A percentile compares a stretch with the other conserved stretches of the same genome.
Evolutionary conservation across 2,113 vertebrate genomes (phyloP).

Genomic region (Calypte anna): DNA sequence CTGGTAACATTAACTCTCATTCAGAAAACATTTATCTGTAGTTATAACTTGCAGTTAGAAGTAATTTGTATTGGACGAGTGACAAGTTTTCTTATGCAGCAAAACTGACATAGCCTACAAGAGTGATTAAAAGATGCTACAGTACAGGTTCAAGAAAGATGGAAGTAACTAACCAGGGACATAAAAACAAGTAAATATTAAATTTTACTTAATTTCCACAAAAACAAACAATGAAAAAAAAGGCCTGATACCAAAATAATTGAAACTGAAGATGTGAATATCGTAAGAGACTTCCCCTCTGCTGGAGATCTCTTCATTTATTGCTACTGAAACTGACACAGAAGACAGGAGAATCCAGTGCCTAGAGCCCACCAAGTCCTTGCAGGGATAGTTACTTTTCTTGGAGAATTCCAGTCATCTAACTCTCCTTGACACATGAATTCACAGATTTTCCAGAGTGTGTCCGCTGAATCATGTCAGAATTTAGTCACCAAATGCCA

Average conservation of each 20-base stretch:
- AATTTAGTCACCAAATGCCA: neutral
- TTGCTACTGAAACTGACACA: neutral
- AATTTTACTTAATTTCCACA: neutral
- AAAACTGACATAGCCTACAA: neutral
- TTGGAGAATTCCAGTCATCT: neutral
- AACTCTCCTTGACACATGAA: neutral
- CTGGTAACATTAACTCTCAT: neutral
- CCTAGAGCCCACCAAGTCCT: neutral
- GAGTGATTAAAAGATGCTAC: neutral
- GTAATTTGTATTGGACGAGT: neutral
- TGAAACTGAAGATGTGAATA: too few species aligned
- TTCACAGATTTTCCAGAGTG: conserved; percentile 7
- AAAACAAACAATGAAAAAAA: neutral
- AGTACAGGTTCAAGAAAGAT: neutral
- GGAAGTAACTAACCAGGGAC: neutral
- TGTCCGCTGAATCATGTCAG: neutral
- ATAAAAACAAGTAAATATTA: neutral
- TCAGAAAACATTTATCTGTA: too few species aligned
- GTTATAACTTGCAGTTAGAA: neutral
- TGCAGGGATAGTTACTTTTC: neutral
- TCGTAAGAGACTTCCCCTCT: neutral
- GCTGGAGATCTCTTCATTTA: neutral
- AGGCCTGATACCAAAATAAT: too few species aligned
- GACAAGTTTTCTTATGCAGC: neutral
- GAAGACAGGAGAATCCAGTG: neutral